phyloP scores from a whole-genome alignment of 2,113 vertebrate species.

The Otolemur garnettii region DNA sequence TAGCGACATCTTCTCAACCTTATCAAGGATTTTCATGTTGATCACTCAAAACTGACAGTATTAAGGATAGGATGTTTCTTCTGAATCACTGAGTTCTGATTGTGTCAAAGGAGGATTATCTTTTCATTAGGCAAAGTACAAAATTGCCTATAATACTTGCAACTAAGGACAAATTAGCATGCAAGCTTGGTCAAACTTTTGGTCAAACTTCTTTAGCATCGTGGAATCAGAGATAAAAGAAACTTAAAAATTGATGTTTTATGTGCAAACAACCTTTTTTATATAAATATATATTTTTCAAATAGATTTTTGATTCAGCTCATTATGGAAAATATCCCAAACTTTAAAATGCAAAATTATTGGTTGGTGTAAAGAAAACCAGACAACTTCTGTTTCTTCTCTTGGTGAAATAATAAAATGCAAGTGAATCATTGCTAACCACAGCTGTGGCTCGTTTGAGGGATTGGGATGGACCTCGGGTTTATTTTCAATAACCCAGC shows the following conservation, averaged over 20 bases:
- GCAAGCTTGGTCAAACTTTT: constrained; percentile 87
- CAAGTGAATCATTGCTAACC: constrained; percentile 84
- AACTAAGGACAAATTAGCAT: constrained; percentile 87
- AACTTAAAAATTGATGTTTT: constrained; percentile 87
- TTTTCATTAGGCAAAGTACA: constrained; percentile 86
- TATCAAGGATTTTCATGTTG: constrained; percentile 87
- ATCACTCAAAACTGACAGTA: constrained; percentile 88
- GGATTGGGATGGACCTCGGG: constrained; percentile 79
- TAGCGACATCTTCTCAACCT: constrained; percentile 87
- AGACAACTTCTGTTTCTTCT: constrained; percentile 88
- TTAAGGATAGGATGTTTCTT: constrained; percentile 89
- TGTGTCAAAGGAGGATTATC: constrained; percentile 86
- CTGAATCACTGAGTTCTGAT: constrained; percentile 86
- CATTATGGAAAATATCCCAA: constrained; percentile 89
- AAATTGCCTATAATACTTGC: constrained; percentile 87
- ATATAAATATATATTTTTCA: constrained; percentile 91
- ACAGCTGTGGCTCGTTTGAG: constrained; percentile 85
- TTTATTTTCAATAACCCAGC: constrained; percentile 85
- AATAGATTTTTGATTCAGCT: constrained; percentile 91
- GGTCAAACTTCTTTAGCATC: constrained; percentile 75
- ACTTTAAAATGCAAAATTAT: constrained; percentile 86
- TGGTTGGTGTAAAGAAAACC: constrained; percentile 87
- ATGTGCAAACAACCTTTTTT: constrained; percentile 88
- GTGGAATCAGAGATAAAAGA: constrained; percentile 87
- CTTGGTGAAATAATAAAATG: constrained; percentile 86